These are phyloP conservation scores for Bradypodion ventrale DNA, from an alignment of 2,797 vertebrate species.

Conservation along the genomic window DNA sequence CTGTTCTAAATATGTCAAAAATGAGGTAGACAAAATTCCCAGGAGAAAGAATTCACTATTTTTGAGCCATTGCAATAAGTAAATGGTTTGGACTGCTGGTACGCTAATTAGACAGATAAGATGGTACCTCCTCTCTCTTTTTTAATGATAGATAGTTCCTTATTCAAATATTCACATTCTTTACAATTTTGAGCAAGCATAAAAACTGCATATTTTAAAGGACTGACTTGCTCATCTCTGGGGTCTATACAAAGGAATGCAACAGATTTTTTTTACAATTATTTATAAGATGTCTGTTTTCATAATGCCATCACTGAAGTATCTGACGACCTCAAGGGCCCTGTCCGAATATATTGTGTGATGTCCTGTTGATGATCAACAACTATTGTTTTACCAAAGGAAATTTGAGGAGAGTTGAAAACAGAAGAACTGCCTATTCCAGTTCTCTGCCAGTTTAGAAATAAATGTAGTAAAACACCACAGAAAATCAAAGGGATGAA, in stretches of 20 bases:
- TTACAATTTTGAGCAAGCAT: constrained; percentile 52
- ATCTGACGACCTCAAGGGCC: constrained; percentile 67
- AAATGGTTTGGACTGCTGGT: constrained; percentile 19
- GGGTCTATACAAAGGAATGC: constrained; percentile 67
- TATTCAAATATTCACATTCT: constrained; percentile 59
- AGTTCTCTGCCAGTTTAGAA: not conserved
- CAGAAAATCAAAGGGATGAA: not conserved
- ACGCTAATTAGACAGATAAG: constrained; percentile 3
- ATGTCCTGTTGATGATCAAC: constrained; percentile 66
- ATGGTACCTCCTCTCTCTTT: constrained; percentile 42
- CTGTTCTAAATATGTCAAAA: constrained; percentile 13
- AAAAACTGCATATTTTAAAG: constrained; percentile 53
- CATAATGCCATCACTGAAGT: constrained; percentile 68
- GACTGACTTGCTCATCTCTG: constrained; percentile 66
- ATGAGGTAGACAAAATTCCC: constrained; percentile 14
- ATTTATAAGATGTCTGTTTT: constrained; percentile 82
- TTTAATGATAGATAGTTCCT: constrained; percentile 37
- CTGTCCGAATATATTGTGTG: constrained; percentile 51
- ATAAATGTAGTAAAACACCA: not conserved
- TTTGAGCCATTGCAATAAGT: constrained; percentile 20
- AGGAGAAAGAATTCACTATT: constrained; percentile 18
- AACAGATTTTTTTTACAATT: constrained; percentile 79
- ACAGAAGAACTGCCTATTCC: too few relatives aligned
- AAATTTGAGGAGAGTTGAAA: constrained; percentile 9
- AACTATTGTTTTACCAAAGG: constrained; percentile 53